These are phyloP conservation scores for Clamator glandarius DNA, from an alignment of 2,797 vertebrate genomes.

Conservation along the genomic window DNA sequence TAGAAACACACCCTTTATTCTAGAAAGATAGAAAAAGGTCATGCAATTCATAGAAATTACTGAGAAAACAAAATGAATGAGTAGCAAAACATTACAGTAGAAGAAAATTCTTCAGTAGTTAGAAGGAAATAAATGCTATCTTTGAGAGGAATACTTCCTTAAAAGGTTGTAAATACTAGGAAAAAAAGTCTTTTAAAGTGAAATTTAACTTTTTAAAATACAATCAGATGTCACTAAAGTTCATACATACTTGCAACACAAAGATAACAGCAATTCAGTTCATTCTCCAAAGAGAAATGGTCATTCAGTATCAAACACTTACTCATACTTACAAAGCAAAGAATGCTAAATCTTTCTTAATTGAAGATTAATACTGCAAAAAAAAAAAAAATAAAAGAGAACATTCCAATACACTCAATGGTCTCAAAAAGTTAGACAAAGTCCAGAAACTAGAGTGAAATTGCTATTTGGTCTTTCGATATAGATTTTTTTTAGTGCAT, in stretches of 20 bases:
- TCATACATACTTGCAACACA: conserved; percentile 43
- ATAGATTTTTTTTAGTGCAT: neutral
- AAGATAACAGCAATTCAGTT: conserved; percentile 27
- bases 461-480: neutral
- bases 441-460: conserved; percentile 18
- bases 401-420: conserved; percentile 10
- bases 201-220: conserved; percentile 42
- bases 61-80: conserved; percentile 5
- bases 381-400: conserved; percentile 28
- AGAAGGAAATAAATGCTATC: conserved; percentile 11
- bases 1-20: neutral
- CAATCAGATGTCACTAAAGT: conserved; percentile 37
- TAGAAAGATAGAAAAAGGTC: neutral
- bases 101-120: neutral
- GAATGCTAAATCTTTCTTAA: conserved; percentile 29
- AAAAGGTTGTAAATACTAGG: conserved; percentile 11
- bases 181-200: conserved; percentile 15
- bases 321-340: conserved; percentile 40
- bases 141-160: conserved; percentile 24
- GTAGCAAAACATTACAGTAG: neutral
- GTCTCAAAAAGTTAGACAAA: conserved; percentile 24
- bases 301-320: conserved; percentile 37
- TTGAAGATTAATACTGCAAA: neutral
- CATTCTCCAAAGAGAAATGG: neutral
- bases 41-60: neutral